Conservation (phyloP, 2,888 invertebrate genomes). For the Clistopyga incitator region DNA sequence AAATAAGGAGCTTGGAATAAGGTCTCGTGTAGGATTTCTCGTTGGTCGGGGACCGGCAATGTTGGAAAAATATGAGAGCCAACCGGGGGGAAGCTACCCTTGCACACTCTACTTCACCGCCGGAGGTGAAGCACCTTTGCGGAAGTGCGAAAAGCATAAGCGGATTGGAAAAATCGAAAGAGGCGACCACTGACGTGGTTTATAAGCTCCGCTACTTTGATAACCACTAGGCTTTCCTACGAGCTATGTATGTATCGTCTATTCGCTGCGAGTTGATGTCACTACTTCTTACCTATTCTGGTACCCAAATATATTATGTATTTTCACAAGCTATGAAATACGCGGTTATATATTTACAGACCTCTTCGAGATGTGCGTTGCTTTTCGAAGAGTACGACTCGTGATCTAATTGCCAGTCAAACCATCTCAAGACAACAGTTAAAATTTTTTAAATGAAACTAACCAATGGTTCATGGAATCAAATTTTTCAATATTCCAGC, state of each 20-base stretch:
- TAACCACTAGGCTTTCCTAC: constrained; percentile 32
- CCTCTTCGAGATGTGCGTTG: neutral
- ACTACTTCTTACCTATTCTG: neutral
- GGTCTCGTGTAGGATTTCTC: constrained; percentile 25
- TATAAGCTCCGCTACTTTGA: constrained; percentile 50
- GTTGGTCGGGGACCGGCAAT: constrained; percentile 19
- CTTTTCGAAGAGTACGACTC: neutral
- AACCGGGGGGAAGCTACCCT: constrained; percentile 7
- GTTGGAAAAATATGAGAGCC: constrained; percentile 36
- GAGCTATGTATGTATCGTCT: constrained; percentile 22
- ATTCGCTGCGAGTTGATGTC: constrained; percentile 2
- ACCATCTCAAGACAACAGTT: neutral
- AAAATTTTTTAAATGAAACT: no score
- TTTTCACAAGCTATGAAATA: neutral
- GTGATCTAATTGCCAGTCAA: neutral
- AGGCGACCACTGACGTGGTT: constrained; percentile 42
- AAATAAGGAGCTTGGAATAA: constrained; percentile 58
- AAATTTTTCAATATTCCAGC: no score
- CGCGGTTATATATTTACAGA: neutral
- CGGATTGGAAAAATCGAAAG: constrained; percentile 55
- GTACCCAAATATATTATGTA: constrained; percentile 14
- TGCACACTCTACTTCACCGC: constrained; percentile 41
- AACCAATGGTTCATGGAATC: no score
- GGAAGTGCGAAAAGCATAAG: constrained; percentile 49
- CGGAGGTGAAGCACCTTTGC: constrained; percentile 2